Conservation (phyloP, 2,797 vertebrate species). For the Epinephelus malabaricus region DNA sequence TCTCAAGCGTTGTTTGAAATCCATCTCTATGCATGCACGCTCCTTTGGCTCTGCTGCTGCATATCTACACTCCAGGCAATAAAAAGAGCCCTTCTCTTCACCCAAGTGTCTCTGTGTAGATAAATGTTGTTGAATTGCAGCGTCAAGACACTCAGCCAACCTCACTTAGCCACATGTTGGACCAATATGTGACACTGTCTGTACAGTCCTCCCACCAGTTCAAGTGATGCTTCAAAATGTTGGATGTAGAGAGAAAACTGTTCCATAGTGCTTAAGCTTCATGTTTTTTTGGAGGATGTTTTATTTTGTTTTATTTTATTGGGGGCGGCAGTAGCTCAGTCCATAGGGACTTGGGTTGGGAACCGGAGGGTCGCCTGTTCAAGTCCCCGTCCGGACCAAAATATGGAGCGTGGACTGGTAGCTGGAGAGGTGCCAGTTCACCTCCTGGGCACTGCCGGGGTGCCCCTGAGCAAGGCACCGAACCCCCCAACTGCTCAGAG, state of each 20-base stretch:
- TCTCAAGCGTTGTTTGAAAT: constrained; percentile 42
- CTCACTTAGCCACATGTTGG: constrained; percentile 10
- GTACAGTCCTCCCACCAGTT: neutral
- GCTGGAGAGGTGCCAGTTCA: too few relatives aligned
- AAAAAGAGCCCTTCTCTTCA: constrained; percentile 29
- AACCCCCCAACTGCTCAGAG: too few relatives aligned
- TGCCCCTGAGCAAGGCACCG: too few relatives aligned
- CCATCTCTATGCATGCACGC: constrained; percentile 15
- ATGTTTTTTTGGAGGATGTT: constrained; percentile 35
- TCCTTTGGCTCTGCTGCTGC: constrained; percentile 14
- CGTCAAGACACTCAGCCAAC: constrained; percentile 27
- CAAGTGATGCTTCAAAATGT: constrained; percentile 38
- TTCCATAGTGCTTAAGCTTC: constrained; percentile 29
- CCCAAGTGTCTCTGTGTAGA: constrained; percentile 34
- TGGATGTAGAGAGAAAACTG: constrained; percentile 6
- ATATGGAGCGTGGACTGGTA: too few relatives aligned
- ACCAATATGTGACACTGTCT: constrained; percentile 5
- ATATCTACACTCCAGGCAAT: constrained; percentile 34
- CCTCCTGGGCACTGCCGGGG: too few relatives aligned
- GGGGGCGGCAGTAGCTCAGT: too few relatives aligned
- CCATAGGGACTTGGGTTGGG: too few relatives aligned
- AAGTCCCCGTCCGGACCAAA: too few relatives aligned
- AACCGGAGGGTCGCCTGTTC: too few relatives aligned
- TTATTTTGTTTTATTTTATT: too few relatives aligned
- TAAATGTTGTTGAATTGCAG: constrained; percentile 52